Base-by-base conservation (phyloP, 2,113 vertebrate genomes). In the Osmerus mordax region DNA sequence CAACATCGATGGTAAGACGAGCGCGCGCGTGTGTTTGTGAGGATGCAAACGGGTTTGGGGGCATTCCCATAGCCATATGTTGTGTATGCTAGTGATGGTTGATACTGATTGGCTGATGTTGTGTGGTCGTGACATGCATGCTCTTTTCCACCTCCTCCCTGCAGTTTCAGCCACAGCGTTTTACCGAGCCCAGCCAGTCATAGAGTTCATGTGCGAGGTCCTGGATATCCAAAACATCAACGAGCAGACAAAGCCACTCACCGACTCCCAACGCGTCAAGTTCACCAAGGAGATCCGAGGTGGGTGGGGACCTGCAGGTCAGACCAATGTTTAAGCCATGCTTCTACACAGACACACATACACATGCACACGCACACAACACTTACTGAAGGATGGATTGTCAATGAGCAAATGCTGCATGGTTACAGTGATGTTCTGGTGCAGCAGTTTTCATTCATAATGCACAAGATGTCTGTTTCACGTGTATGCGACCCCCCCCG, bases 201-300 rank as follows among this genome's bases (percentile, higher is more conserved):
- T 98, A 36, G 97, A 99, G 87, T 99, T 99, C 90, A 99, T 99
- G 97, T 99, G 97, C 0, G 97, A 99, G 75, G 97, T 99, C 80
- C 88, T 99, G 80, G 97, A 99, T 75, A 97, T 99, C 78, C 97
- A 98, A 89, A 99, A 96, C 90, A 98, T 99, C 91, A 98, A 97
- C 29, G 97, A 99, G 75, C 97, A 99, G 83, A 97, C 95, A 81
- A 99, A 98, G 84, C 97, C 97, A 29, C 93, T 99, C 70, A 99
- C 97, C 0, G 97, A 99, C 80, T 99, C 96, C 5, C 97, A 99
- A 81, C 96, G 97, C 54, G 97, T 99, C 87, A 99, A 99, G 80
- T 99, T 99, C 94, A 99, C 97, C 89, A 99, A 99, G 96, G 97
- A 99, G 93, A 99, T 99, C 82, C 91, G 97, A 96, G 97, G 97